Evolutionary conservation across 2,113 vertebrate genomes (phyloP).

Genomic region (Fregata magnificens): DNA sequence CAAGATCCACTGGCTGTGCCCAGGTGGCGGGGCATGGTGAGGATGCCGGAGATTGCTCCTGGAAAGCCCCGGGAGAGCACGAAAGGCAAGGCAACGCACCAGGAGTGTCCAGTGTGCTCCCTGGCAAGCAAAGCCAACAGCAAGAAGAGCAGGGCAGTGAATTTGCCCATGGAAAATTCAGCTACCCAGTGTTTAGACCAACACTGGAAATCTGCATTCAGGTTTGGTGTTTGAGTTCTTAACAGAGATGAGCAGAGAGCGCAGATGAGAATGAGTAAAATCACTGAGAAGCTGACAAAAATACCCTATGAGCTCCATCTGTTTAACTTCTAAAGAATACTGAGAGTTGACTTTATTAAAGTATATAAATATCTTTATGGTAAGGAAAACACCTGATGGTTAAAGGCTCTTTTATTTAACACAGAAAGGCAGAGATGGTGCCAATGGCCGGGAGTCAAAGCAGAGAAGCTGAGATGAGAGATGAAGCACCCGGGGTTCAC

Average conservation of each 20-base stretch:
- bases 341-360: neutral
- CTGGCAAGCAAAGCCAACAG: neutral
- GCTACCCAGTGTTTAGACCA: neutral
- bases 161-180: neutral
- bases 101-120: rapidly evolving
- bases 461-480: neutral
- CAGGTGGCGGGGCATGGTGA: rapidly evolving
- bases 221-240: neutral
- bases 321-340: neutral
- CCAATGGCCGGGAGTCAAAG: rapidly evolving
- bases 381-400: neutral
- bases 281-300: neutral
- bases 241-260: neutral
- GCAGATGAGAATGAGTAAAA: neutral
- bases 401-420: neutral
- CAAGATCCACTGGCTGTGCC: rapidly evolving
- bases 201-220: neutral
- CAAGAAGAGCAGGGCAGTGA: neutral
- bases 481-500: rapidly evolving
- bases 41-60: neutral
- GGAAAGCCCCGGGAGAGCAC: neutral
- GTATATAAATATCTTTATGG: neutral
- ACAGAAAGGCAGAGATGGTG: neutral
- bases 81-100: rapidly evolving
- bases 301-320: constrained; percentile 6